Evolutionary conservation across 2,797 vertebrate species (phyloP), one percentile per base, ranked within the genome.

Genomic region (Cryptoprocta ferox): DNA sequence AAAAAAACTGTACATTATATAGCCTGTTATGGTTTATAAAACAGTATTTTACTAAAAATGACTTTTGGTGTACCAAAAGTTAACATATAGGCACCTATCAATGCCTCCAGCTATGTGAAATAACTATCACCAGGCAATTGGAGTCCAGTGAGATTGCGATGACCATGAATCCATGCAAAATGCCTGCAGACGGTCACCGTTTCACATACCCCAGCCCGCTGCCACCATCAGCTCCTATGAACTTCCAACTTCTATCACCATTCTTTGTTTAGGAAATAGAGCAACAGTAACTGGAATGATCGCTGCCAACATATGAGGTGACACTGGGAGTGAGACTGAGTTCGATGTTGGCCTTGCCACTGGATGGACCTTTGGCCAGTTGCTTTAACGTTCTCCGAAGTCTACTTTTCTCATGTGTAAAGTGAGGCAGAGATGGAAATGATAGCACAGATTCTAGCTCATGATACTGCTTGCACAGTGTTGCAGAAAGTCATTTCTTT

Each of bases 11-110:
- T 80, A n/a, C 30, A 10, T 82, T 81, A 91, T 53, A 18, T 32
- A 94, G n/a, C 7, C 30, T 53, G 19, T 88, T 90, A 26, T 70
- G 79, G 90, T 79, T 83, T 89, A 12, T 45, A 91, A 96, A 89
- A 73, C 4, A 39, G 37, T 4, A 78, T 26, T 66, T 89, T 92
- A 66, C 37, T 86, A 86, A 80, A 92, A 95, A 80, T 89, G 82
- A 89, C 26, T 79, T 89, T 53, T 81, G 28, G 59, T 91, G 42
- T 71, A 48, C 48, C 16, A 76, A 76, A 95, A 45, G 28, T 87
- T 45, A 83, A n/a, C 21, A 85, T 30, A 50, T 5, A 3, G 18
- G 32, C 24, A 81, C 68, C 59, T 61, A 78, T 35, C 28, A 70
- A 35, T 39, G 28, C 63, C 37, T 92, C 32, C 5, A 89, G 6